These are phyloP conservation scores for Eretmocerus hayati DNA, from an alignment of 2,888 invertebrate genomes.

Conservation along the genomic window DNA sequence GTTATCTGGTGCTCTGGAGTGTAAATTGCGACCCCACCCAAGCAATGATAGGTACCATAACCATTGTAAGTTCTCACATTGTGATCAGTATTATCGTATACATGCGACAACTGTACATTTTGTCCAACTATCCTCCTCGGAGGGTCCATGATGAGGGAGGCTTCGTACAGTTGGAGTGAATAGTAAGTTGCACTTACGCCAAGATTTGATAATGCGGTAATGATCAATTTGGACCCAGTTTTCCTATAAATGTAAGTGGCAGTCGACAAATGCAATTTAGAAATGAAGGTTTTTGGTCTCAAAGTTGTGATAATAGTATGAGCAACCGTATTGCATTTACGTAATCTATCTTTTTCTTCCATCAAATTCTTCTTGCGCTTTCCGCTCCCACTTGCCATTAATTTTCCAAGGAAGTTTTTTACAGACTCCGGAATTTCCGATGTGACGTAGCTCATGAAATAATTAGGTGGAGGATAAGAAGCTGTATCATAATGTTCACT, in stretches of 20 bases:
- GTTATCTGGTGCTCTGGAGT: not conserved
- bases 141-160: not conserved
- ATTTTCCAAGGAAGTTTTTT: no score
- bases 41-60: not conserved
- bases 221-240: not conserved
- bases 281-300: not conserved
- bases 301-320: not conserved
- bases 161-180: not conserved
- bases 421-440: no score
- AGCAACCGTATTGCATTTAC: no score
- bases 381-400: no score
- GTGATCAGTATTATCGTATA: slow-evolving; percentile 22
- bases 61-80: slow-evolving; percentile 15
- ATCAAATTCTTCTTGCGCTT: no score
- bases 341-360: no score
- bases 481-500: no score
- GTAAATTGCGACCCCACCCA: slow-evolving; percentile 2
- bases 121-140: not conserved
- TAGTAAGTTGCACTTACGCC: not conserved
- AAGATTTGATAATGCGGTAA: not conserved
- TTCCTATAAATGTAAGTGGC: not conserved
- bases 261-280: not conserved
- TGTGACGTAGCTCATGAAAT: no score
- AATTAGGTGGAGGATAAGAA: no score
- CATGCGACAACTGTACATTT: slow-evolving; percentile 3